phyloP scores from a whole-genome alignment of 2,888 invertebrate species.

The Globia sparganii region DNA sequence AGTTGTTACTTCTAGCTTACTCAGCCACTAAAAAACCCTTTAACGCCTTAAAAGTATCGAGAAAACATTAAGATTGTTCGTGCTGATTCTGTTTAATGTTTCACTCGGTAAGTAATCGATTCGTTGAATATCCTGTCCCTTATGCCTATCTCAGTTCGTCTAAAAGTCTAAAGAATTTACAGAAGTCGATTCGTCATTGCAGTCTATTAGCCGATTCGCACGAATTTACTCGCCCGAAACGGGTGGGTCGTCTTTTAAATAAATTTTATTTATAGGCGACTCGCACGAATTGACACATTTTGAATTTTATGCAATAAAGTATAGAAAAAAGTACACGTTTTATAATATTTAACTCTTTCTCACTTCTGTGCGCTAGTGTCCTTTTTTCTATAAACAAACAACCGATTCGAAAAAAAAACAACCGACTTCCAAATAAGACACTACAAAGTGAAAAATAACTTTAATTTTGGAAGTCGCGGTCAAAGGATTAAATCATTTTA shows the following conservation, averaged over 20 bases:
- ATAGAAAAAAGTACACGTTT: no score
- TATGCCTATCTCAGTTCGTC: constrained; percentile 42
- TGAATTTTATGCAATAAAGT: no score
- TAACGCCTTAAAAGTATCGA: constrained; percentile 46
- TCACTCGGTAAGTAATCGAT: constrained; percentile 45
- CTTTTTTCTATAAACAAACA: no score
- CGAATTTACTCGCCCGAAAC: background rate
- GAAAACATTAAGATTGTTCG: constrained; percentile 51
- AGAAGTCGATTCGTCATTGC: background rate
- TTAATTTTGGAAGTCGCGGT: no score
- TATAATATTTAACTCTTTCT: no score
- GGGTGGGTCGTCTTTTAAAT: background rate
- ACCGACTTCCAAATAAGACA: no score
- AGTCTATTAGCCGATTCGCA: background rate
- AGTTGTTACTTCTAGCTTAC: background rate
- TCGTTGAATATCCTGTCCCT: constrained; percentile 30
- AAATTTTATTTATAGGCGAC: background rate
- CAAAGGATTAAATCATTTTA: background rate
- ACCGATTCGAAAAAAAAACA: no score
- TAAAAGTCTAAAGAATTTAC: constrained; percentile 31
- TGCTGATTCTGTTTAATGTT: constrained; percentile 50
- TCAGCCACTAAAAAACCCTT: background rate
- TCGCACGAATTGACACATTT: no score
- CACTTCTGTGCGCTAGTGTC: no score
- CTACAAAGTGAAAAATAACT: no score